Evolutionary conservation across 1,140 invertebrate species (phyloP), one percentile per base, ranked within the genome.

Genomic region (Drosophila subobscura): DNA sequence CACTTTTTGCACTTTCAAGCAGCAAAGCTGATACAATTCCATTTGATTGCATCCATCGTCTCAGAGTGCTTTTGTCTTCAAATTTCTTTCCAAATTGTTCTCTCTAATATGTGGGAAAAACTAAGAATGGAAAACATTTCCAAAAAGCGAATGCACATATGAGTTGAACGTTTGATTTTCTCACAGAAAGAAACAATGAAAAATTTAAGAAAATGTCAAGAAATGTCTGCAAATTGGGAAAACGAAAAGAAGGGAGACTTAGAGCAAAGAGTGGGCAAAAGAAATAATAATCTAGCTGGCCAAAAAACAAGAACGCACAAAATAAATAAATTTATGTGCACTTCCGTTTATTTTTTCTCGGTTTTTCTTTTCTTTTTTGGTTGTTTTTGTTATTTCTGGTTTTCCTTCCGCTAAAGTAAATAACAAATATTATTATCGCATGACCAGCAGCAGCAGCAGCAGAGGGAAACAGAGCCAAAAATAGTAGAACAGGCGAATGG

Each of bases 371-470:
- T 41, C 45, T 57, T 14, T 25, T 56, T 20, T 20, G 16, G 22
- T 58, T 66, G 16, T 57, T 67, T 68, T 68, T 49, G 41, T 22
- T 25, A 22, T 58, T 46, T 37, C 33, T 46, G 66, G 27, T 76
- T 83, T 91, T 91, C 84, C 89, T 91, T 91, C 89, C 89, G 89
- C 65, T 66, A 74, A 89, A 89, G 89, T 80, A 91, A 91, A 91
- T 90, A 91, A 91, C 89, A 91, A 91, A 91, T 91, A 91, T 91
- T 91, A 89, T 91, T 90, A 90, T 90, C 89, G 89, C 89, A 77
- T 64, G 68, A 72, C 65, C 89, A 67, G 20, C 50, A 68, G 65
- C 60, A 45, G 77, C 55, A 46, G 46, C 54, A 64, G 22, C 14
- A 12, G 42, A 52, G 50, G 49, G 54, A 27, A 65, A 75, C 56